phyloP scores from a whole-genome alignment of 2,797 vertebrate genomes.

The Mormyrus hasselquistii region DNA sequence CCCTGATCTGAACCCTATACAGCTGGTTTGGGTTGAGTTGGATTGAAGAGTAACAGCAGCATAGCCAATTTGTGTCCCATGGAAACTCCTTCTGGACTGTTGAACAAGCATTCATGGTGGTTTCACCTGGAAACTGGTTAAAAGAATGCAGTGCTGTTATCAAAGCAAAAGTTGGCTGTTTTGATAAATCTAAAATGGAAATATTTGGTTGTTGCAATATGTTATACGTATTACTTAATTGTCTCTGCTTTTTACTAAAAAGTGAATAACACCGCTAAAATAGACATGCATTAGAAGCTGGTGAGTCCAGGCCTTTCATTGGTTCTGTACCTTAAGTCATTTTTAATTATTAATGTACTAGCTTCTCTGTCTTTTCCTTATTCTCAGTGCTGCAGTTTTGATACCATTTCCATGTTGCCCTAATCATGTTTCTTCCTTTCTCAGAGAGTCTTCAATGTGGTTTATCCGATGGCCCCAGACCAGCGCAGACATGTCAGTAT shows the following conservation, averaged over 20 bases:
- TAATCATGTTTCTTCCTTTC: conserved; percentile 13
- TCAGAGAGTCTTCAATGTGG: conserved; percentile 93
- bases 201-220: neutral
- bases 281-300: neutral
- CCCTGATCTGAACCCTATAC: neutral
- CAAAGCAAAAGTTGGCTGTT: neutral
- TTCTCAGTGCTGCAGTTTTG: neutral
- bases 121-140: neutral
- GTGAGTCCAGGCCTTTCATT: neutral
- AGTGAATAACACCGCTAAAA: neutral
- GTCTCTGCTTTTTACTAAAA: neutral
- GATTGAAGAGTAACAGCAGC: neutral
- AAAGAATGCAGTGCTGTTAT: neutral
- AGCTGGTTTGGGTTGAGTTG: neutral
- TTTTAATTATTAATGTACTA: neutral
- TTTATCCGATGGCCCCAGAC: conserved; percentile 97
- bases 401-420: neutral
- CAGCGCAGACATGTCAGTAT: conserved; percentile 97
- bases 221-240: neutral
- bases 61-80: neutral
- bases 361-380: neutral
- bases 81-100: neutral
- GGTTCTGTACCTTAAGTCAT: neutral
- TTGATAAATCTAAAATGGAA: neutral
- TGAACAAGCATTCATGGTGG: neutral